These are phyloP conservation scores for Lochmaea capreae DNA, from an alignment of 2,888 invertebrate species.

Conservation along the genomic window DNA sequence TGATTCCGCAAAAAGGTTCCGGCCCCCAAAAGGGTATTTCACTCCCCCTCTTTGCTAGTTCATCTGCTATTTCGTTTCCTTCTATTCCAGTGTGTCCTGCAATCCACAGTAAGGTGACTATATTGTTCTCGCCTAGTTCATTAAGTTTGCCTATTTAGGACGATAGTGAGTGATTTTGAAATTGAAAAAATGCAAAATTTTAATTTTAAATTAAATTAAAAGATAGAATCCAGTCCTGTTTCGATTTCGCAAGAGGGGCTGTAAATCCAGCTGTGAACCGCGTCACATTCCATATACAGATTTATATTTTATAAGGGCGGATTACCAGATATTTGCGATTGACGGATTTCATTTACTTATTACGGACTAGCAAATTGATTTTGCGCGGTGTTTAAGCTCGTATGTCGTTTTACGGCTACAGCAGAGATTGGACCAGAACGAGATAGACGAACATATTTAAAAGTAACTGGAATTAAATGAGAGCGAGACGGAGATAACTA, in stretches of 20 bases:
- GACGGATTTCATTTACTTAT: constrained; percentile 57
- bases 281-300: constrained; percentile 61
- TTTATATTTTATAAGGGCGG: constrained; percentile 60
- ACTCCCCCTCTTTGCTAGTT: too few species aligned
- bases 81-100: too few species aligned
- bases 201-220: not conserved
- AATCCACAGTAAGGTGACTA: too few species aligned
- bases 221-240: constrained; percentile 29
- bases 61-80: too few species aligned
- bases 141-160: too few species aligned
- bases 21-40: too few species aligned
- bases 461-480: constrained; percentile 39
- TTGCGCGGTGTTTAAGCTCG: constrained; percentile 47
- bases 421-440: constrained; percentile 39
- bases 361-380: constrained; percentile 54
- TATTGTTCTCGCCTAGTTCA: too few species aligned
- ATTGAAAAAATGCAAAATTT: not conserved
- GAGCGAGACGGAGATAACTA: constrained; percentile 33
- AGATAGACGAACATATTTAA: constrained; percentile 25
- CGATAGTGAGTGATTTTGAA: not conserved
- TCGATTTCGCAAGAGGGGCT: constrained; percentile 33
- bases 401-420: constrained; percentile 41
- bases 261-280: constrained; percentile 57
- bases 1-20: too few species aligned
- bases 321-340: constrained; percentile 59